Percentiles rank a stretch among this genome's conserved stretches.
phyloP scores from a whole-genome alignment of 2,797 vertebrate species.

The Taenioides sp. region DNA sequence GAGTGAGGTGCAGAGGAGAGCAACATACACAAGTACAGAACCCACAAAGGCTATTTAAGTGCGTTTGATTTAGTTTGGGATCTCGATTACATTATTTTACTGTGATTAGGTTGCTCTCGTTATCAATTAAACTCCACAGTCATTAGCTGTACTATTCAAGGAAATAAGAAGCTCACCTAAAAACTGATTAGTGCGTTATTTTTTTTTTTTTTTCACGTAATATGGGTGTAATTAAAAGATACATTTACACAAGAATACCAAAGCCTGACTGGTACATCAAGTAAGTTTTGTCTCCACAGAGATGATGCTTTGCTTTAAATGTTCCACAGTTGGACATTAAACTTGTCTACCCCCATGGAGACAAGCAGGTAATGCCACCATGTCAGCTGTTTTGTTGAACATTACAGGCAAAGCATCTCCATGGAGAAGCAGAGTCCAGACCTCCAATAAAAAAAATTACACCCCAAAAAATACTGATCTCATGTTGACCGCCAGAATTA shows the following conservation, averaged over 20 bases:
- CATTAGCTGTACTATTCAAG: conserved; percentile 22
- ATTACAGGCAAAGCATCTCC: no score
- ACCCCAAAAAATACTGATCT: no score
- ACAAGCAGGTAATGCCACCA: no score
- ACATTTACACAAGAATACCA: background rate
- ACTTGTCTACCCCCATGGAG: no score
- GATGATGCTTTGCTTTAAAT: no score
- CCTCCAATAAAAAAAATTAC: no score
- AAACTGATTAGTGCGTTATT: conserved; percentile 25
- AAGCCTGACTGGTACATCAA: background rate
- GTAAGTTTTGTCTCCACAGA: no score
- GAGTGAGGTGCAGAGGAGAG: background rate
- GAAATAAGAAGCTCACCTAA: conserved; percentile 32
- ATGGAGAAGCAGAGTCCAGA: no score
- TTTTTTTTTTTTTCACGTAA: conserved; percentile 8
- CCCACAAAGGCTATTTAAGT: background rate
- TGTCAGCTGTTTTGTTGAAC: no score
- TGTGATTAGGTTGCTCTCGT: conserved; percentile 45
- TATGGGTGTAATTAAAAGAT: conserved; percentile 2
- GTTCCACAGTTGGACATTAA: no score
- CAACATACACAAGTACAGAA: background rate
- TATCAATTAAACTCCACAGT: conserved; percentile 30
- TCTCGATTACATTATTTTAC: conserved; percentile 37
- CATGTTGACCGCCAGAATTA: no score
- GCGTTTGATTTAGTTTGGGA: conserved; percentile 20